Percentiles rank a stretch among this genome's conserved stretches.
Conservation (phyloP, 2,113 vertebrate genomes). For the Halcyon senegalensis region DNA sequence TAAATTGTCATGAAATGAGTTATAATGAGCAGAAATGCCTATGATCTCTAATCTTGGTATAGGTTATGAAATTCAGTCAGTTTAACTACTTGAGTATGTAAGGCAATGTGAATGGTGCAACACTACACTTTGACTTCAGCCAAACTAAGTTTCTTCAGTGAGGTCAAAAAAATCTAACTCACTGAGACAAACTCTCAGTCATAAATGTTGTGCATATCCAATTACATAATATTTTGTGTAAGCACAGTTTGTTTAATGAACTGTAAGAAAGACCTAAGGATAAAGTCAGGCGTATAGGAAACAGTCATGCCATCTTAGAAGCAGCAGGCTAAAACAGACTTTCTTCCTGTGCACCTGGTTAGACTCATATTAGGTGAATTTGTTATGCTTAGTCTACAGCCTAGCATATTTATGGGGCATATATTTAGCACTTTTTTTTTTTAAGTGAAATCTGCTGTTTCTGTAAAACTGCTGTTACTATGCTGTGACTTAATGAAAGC, state of each 20-base stretch:
- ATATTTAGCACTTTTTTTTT: neutral
- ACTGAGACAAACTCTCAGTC: neutral
- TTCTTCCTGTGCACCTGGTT: neutral
- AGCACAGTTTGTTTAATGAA: neutral
- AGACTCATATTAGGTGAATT: neutral
- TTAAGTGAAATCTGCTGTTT: neutral
- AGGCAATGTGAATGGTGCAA: accelerated
- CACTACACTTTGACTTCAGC: neutral
- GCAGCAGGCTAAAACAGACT: neutral
- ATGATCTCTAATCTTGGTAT: neutral
- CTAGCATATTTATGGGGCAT: neutral
- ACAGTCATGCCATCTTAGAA: neutral
- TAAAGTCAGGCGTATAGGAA: neutral
- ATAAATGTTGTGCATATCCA: neutral
- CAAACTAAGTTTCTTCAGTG: neutral
- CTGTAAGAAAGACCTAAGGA: neutral
- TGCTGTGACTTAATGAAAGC: neutral
- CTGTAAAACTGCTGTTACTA: neutral
- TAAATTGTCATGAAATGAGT: neutral
- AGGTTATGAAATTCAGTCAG: neutral
- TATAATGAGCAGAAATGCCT: neutral
- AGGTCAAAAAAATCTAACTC: neutral
- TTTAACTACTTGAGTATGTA: neutral
- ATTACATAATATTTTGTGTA: neutral
- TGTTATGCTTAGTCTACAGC: neutral